phyloP scores from a whole-genome alignment of 2,113 vertebrate genomes.

The Gracilinanus agilis region DNA sequence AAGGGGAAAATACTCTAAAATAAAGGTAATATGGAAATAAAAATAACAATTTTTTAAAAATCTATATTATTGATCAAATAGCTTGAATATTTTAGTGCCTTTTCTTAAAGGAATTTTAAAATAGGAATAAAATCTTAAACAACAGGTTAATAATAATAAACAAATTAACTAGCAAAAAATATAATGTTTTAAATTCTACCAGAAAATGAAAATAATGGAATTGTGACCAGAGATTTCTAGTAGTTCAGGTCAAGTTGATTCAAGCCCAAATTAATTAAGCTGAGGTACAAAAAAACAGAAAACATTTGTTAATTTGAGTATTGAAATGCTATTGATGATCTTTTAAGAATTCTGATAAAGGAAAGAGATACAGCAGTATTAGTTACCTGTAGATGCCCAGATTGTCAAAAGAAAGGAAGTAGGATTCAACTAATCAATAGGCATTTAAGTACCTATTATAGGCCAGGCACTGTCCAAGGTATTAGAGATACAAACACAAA shows the following conservation, averaged over 20 bases:
- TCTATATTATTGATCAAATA: neutral
- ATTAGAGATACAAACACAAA: neutral
- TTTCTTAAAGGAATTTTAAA: neutral
- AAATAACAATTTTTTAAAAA: neutral
- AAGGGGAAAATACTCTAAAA: too few relatives aligned
- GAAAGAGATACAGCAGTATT: neutral
- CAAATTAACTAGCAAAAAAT: neutral
- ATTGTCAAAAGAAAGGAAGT: neutral
- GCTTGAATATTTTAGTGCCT: neutral
- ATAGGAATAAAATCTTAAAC: neutral
- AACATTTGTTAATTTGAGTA: neutral
- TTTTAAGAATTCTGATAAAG: neutral
- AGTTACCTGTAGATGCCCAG: neutral
- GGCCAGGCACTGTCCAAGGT: neutral
- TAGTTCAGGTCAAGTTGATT: too few relatives aligned
- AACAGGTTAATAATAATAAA: neutral
- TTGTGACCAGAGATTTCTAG: neutral
- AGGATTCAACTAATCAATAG: neutral
- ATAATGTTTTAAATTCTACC: neutral
- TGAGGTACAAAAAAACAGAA: neutral
- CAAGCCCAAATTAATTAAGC: neutral
- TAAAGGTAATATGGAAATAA: neutral
- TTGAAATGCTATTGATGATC: neutral
- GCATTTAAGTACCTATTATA: neutral
- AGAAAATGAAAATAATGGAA: too few relatives aligned